Evolutionary conservation across 1,140 invertebrate genomes (phyloP).

Genomic region (Atopsyche davidsoni): DNA sequence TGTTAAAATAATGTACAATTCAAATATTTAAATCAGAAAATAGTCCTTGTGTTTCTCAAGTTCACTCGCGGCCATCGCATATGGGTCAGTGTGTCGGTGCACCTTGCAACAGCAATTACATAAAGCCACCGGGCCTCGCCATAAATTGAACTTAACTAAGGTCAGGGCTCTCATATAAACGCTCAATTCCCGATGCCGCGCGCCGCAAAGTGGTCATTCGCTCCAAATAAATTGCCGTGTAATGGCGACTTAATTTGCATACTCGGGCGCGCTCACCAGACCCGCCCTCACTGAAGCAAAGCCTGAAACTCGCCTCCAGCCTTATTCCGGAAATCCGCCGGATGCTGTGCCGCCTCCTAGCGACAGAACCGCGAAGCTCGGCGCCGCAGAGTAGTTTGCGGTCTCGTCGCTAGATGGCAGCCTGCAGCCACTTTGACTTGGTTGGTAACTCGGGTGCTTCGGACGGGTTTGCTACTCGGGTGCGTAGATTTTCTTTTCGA

Average conservation of each 20-base stretch:
- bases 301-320: too few species aligned
- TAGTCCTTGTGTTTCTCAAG: not conserved
- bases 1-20: not conserved
- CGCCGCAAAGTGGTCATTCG: slow-evolving; percentile 51
- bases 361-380: slow-evolving; percentile 19
- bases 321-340: not conserved
- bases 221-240: slow-evolving; percentile 53
- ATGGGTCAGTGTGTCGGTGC: slow-evolving; percentile 30
- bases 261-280: slow-evolving; percentile 33
- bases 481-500: not conserved
- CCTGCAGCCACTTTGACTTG: slow-evolving; percentile 7
- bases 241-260: slow-evolving; percentile 51
- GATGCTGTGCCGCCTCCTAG: slow-evolving; percentile 17
- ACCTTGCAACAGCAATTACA: slow-evolving; percentile 25
- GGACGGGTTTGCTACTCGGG: too few species aligned
- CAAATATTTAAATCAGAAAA: not conserved
- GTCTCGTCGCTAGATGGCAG: slow-evolving; percentile 24
- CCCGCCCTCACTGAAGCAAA: slow-evolving; percentile 13
- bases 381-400: slow-evolving; percentile 12
- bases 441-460: slow-evolving; percentile 3
- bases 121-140: slow-evolving; percentile 38
- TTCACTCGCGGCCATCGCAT: not conserved
- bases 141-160: slow-evolving; percentile 51
- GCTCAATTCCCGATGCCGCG: slow-evolving; percentile 48
- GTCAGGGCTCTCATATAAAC: slow-evolving; percentile 50